phyloP scores from a whole-genome alignment of 2,797 vertebrate genomes.

The Aratinga solstitialis region DNA sequence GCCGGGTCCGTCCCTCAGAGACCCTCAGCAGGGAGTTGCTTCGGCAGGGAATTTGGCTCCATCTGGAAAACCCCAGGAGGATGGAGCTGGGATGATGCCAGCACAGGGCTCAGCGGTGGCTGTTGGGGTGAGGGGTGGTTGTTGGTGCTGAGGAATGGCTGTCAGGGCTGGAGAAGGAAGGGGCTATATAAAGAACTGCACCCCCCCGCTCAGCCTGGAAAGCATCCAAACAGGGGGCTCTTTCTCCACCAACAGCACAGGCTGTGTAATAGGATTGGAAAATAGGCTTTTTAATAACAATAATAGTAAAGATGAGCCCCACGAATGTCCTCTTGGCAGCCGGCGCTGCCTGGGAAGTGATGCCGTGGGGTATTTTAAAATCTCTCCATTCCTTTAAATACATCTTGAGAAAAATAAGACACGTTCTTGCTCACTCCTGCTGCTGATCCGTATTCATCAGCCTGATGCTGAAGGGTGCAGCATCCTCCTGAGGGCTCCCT shows the following conservation, averaged over 20 bases:
- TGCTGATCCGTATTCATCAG: background rate
- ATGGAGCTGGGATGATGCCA: background rate
- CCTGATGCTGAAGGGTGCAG: background rate
- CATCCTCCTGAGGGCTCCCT: background rate
- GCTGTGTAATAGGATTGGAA: conserved; percentile 47
- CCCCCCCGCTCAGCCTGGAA: background rate
- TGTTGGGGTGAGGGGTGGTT: background rate
- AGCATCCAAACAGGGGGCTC: conserved; percentile 29
- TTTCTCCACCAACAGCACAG: background rate
- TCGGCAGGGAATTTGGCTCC: background rate
- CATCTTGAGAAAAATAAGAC: background rate
- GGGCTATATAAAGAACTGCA: background rate
- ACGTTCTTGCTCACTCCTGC: background rate
- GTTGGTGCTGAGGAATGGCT: background rate
- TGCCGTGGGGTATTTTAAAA: conserved; percentile 36
- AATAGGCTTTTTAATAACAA: conserved; percentile 55
- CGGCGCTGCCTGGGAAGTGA: conserved; percentile 22
- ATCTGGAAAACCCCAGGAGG: background rate
- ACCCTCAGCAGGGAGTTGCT: background rate
- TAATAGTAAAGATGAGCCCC: conserved; percentile 29
- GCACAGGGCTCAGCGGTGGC: background rate
- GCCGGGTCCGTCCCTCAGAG: background rate
- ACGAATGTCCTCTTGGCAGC: conserved; percentile 60
- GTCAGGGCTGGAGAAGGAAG: background rate
- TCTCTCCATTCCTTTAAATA: conserved; percentile 15